A percentile compares a stretch with the other conserved stretches of the same genome.
Conservation (phyloP, 2,888 invertebrate species). For the Brenthis ino region DNA sequence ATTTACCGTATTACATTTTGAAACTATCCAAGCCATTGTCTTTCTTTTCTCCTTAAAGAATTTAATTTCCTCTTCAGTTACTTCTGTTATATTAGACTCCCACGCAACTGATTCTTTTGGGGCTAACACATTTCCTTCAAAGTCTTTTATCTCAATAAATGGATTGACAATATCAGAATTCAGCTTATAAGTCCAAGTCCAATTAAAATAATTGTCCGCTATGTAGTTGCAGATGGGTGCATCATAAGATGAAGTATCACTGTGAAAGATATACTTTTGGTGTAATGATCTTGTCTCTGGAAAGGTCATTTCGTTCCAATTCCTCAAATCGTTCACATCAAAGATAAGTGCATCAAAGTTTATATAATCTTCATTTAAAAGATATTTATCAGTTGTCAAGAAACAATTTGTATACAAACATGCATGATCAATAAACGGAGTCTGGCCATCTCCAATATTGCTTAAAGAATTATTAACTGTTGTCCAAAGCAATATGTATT, state of each 20-base stretch:
- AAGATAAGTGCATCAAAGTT: conserved; percentile 67
- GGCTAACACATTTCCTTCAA: conserved; percentile 51
- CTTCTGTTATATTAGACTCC: conserved; percentile 38
- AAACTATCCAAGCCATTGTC: conserved; percentile 46
- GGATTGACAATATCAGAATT: conserved; percentile 66
- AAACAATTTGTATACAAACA: conserved; percentile 63
- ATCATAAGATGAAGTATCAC: conserved; percentile 54
- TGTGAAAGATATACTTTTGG: conserved; percentile 68
- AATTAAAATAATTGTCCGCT: conserved; percentile 66
- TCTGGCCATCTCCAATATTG: conserved; percentile 50
- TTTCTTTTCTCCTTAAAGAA: conserved; percentile 44
- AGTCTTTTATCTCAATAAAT: conserved; percentile 63
- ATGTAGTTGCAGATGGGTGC: conserved; percentile 56
- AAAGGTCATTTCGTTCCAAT: conserved; percentile 45
- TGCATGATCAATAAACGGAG: conserved; percentile 51
- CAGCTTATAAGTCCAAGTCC: conserved; percentile 74
- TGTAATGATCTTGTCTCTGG: conserved; percentile 51
- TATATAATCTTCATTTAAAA: conserved; percentile 49
- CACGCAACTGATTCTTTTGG: conserved; percentile 53
- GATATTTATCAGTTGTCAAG: conserved; percentile 55
- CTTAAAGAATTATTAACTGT: conserved; percentile 37
- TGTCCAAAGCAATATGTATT: conserved; percentile 64
- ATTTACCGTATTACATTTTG: conserved; percentile 48
- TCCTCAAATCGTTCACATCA: conserved; percentile 48
- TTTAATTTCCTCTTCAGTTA: conserved; percentile 44